A percentile compares a stretch with the other conserved stretches of the same genome.
phyloP scores from a whole-genome alignment of 2,113 vertebrate genomes.

The Pedetes capensis region DNA sequence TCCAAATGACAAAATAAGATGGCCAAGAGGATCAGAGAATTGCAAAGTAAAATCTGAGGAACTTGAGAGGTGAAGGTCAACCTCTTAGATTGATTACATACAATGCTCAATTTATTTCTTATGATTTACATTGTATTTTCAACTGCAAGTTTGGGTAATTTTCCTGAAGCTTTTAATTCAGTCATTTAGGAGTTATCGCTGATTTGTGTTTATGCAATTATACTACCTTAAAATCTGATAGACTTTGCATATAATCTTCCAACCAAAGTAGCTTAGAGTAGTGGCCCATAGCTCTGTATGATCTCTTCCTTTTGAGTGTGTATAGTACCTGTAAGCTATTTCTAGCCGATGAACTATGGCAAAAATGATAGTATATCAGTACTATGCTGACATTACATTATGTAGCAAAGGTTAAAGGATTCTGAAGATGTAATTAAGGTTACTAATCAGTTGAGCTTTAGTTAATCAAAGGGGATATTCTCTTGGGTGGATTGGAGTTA shows the following conservation, averaged over 20 bases:
- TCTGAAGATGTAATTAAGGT: not conserved
- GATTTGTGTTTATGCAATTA: constrained; percentile 8
- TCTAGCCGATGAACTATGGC: not conserved
- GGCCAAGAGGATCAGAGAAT: not conserved
- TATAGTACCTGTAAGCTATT: not conserved
- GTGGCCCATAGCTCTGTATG: not conserved
- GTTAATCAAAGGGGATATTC: not conserved
- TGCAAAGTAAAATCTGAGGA: constrained; percentile 13
- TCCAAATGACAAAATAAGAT: constrained; percentile 47
- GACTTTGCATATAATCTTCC: not conserved
- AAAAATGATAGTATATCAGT: not conserved
- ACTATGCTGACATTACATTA: not conserved
- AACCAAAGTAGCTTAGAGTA: not conserved
- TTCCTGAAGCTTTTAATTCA: not conserved
- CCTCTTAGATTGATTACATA: not conserved
- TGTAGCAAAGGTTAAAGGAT: not conserved
- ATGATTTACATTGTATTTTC: not conserved
- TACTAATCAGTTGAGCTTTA: not conserved
- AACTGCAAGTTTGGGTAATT: not conserved
- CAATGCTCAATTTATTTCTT: not conserved
- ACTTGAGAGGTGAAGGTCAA: not conserved
- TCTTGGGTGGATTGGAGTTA: not conserved
- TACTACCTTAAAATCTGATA: not conserved
- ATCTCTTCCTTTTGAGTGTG: not conserved
- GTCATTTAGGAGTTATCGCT: not conserved